phyloP scores from a whole-genome alignment of 2,888 invertebrate genomes.

The Gibbula magus region DNA sequence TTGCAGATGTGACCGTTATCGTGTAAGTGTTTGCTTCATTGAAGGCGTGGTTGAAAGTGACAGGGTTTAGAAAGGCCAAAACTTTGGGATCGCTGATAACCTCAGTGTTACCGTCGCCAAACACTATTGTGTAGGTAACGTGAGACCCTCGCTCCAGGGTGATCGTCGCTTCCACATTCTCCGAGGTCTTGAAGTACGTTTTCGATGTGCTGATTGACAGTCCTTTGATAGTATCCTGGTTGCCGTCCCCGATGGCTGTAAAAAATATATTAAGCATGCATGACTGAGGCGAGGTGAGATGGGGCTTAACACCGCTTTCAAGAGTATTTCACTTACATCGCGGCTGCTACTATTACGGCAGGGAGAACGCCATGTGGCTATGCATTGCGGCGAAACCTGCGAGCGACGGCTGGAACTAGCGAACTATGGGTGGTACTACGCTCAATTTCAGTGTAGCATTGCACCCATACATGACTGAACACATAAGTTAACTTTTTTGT shows the following conservation, averaged over 20 bases:
- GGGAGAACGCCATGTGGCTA: too few relatives aligned
- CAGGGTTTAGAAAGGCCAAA: conserved; percentile 43
- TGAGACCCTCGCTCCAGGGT: conserved; percentile 50
- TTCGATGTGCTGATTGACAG: conserved; percentile 29
- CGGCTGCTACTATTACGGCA: too few relatives aligned
- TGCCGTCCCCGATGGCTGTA: conserved; percentile 47
- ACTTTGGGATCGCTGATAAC: conserved; percentile 31
- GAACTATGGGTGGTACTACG: too few relatives aligned
- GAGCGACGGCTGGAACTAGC: too few relatives aligned
- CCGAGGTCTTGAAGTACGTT: conserved; percentile 35
- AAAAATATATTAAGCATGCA: too few relatives aligned
- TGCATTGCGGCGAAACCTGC: too few relatives aligned
- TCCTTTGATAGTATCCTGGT: conserved; percentile 45
- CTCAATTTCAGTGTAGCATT: too few relatives aligned
- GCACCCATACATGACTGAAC: too few relatives aligned
- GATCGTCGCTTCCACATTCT: conserved; percentile 38
- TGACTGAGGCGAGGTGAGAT: too few relatives aligned
- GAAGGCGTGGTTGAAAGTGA: conserved; percentile 43
- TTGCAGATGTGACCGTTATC: conserved; percentile 41
- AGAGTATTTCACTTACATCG: too few relatives aligned
- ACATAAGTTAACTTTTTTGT: too few relatives aligned
- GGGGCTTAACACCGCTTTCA: too few relatives aligned
- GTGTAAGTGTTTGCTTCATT: conserved; percentile 36
- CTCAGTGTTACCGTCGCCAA: conserved; percentile 46
- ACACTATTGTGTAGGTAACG: conserved; percentile 43